Conservation (phyloP, 2,888 invertebrate genomes). For the Liopterus haemorrhoidalis region DNA sequence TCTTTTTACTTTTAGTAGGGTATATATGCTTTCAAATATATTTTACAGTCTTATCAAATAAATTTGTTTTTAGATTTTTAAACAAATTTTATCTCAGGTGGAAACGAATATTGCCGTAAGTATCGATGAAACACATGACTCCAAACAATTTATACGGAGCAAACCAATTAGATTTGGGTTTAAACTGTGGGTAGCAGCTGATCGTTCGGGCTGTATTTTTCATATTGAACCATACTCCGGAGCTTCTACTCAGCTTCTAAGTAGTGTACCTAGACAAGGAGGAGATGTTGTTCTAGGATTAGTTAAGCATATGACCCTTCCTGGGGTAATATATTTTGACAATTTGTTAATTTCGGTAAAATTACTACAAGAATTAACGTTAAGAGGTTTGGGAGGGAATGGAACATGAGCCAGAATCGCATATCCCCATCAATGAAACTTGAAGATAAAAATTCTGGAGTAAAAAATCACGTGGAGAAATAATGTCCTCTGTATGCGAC, state of each 20-base stretch:
- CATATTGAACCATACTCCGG: slow-evolving; percentile 31
- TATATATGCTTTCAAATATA: too few relatives aligned
- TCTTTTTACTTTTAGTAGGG: too few relatives aligned
- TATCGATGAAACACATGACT: too few relatives aligned
- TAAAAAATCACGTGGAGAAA: slow-evolving; percentile 4
- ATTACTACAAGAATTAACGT: slow-evolving; percentile 17
- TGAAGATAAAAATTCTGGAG: slow-evolving; percentile 1
- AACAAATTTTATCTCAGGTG: too few relatives aligned
- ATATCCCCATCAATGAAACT: slow-evolving; percentile 9
- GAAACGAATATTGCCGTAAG: too few relatives aligned
- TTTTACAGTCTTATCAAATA: too few relatives aligned
- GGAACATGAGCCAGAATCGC: slow-evolving; percentile 21
- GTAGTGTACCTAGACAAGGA: slow-evolving; percentile 17
- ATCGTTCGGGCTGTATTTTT: slow-evolving; percentile 32
- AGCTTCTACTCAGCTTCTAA: slow-evolving; percentile 21
- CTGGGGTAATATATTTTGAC: slow-evolving; percentile 26
- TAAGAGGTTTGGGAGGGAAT: slow-evolving; percentile 17
- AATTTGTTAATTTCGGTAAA: slow-evolving; percentile 27
- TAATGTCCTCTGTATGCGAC: background rate
- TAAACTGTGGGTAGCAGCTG: slow-evolving; percentile 34
- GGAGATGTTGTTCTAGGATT: slow-evolving; percentile 29
- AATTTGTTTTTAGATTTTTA: too few relatives aligned
- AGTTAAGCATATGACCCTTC: slow-evolving; percentile 18
- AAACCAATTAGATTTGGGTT: slow-evolving; percentile 36
- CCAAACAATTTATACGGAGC: slow-evolving; percentile 34